Base-by-base conservation (phyloP, 2,797 vertebrate genomes). In the Microcaecilia unicolor region DNA sequence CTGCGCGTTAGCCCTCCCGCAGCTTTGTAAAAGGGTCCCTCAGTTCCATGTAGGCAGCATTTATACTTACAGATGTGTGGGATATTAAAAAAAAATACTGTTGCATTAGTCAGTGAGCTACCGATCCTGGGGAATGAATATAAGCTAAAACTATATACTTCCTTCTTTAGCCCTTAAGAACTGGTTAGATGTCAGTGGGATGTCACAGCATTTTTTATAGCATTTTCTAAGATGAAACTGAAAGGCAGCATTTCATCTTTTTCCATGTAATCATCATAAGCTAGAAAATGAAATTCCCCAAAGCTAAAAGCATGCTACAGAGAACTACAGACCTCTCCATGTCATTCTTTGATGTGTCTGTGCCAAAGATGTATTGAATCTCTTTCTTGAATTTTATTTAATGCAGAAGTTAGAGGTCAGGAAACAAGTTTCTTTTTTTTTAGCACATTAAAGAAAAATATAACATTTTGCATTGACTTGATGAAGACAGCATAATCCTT, bases 211-310 rank as follows among this genome's bases (percentile, higher is more conserved):
- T 64, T 78, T 72, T 71, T 78, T 72, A 66, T 51, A 61, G 71
- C 41, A 72, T 55, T 66, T 42, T 66, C 66, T 64, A 72, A 74
- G 68, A 70, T 48, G 65, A 80, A 70, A 60, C 70, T 72, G 64
- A 78, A 76, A 81, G 63, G 48, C 32, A 70, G 34, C 52, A 71
- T 74, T 81, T 76, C 64, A 67, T 78, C 56, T 52, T 54, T 55
- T 60, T 50, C 74, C 61, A 43, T 73, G 65, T 70, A 72, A 74
- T 74, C 60, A 65, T 76, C 61, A 61, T 65, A 67, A 71, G 61
- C 61, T 64, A 76, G 67, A 74, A 78, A 76, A 78, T 72, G 63
- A 75, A 76, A 76, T 74, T 74, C 76, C 55, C 60, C 49, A 72
- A 80, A 71, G 68, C 55, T 74, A 70, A 76, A 80, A 72, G 70